phyloP scores from a whole-genome alignment of 2,888 invertebrate species.

The Epiblema foenella region DNA sequence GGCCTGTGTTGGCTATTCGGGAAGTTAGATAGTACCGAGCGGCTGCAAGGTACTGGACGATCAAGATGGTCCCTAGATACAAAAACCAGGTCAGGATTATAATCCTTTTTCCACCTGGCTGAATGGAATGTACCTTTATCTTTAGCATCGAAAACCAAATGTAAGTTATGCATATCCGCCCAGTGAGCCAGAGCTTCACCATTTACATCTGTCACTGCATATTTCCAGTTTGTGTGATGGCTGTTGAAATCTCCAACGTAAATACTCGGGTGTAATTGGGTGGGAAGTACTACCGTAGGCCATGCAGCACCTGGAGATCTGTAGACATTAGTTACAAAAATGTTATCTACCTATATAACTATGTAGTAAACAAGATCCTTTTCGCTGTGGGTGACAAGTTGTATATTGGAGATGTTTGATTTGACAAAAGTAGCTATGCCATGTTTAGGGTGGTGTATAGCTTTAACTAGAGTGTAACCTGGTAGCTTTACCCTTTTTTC shows the following conservation, averaged over 20 bases:
- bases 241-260: too few species aligned
- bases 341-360: background rate
- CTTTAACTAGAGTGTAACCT: background rate
- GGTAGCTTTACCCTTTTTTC: background rate
- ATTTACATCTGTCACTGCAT: too few species aligned
- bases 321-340: background rate
- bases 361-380: background rate
- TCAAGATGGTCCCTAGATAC: too few species aligned
- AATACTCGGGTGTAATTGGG: background rate
- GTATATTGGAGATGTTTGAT: background rate
- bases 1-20: too few species aligned
- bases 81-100: too few species aligned
- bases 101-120: too few species aligned
- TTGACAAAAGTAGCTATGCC: conserved; percentile 3
- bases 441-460: background rate
- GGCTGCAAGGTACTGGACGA: too few species aligned
- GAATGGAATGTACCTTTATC: too few species aligned
- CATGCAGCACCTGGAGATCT: background rate
- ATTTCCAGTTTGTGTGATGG: too few species aligned
- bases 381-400: background rate
- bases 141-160: too few species aligned
- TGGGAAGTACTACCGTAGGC: background rate
- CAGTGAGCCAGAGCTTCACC: too few species aligned
- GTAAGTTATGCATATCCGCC: background rate
- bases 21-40: too few species aligned